phyloP scores from a whole-genome alignment of 2,797 vertebrate species.

The Prunella strophiata region DNA sequence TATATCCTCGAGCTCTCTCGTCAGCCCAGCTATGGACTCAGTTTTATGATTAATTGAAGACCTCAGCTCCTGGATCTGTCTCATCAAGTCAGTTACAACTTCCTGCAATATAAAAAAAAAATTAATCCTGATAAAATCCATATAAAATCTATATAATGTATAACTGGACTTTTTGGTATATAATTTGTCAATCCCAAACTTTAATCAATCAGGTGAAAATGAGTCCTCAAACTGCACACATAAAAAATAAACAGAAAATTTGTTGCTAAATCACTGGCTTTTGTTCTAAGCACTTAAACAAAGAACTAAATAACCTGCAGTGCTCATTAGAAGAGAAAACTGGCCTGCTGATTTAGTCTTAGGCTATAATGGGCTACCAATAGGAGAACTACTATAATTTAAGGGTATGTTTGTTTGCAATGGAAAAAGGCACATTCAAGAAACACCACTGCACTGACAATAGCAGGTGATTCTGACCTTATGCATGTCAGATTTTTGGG shows the following conservation, averaged over 20 bases:
- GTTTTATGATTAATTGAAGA: constrained; percentile 83
- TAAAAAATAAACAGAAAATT: neutral
- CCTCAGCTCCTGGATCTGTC: constrained; percentile 89
- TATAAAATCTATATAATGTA: neutral
- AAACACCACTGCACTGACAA: neutral
- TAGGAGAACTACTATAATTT: neutral
- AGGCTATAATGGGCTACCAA: neutral
- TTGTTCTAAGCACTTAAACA: neutral
- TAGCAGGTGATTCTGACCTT: neutral
- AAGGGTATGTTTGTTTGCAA: neutral
- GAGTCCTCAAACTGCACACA: neutral
- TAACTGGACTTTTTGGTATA: neutral
- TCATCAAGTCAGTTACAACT: constrained; percentile 88
- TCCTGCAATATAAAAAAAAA: constrained; percentile 77
- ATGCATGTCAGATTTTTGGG: neutral
- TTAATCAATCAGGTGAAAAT: neutral
- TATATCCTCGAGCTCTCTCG: constrained; percentile 86
- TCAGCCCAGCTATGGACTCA: constrained; percentile 81
- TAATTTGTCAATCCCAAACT: neutral
- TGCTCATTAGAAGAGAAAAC: neutral
- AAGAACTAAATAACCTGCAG: neutral
- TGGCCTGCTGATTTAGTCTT: neutral
- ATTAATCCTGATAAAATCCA: neutral
- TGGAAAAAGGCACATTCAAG: neutral
- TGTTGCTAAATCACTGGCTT: neutral